A percentile compares a stretch with the other conserved stretches of the same genome.
Evolutionary conservation across 37 sponge, comb jelly and placozoan species (phyloP).

Genomic region (Ephydatia muelleri): DNA sequence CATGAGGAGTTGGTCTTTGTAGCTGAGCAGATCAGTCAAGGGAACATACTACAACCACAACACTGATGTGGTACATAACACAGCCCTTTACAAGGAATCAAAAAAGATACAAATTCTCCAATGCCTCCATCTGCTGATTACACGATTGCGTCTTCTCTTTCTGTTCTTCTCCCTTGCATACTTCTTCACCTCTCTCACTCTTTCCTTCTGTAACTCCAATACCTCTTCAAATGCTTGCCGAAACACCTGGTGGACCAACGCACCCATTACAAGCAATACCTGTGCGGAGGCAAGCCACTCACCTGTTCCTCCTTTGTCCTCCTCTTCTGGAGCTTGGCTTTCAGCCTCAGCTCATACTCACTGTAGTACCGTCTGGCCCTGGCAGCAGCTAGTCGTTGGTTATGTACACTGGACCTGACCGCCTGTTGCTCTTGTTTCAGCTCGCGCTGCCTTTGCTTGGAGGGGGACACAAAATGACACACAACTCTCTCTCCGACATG

Average conservation of each 20-base stretch:
- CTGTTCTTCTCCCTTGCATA: constrained; percentile 58
- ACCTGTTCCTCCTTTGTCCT: constrained; percentile 72
- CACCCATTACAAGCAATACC: not conserved
- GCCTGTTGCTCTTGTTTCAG: not conserved
- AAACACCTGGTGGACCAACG: constrained; percentile 43
- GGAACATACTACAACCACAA: not conserved
- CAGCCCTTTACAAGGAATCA: not conserved
- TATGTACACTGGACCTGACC: constrained; percentile 8
- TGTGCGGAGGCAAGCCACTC: not conserved
- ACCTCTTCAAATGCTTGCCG: constrained; percentile 66
- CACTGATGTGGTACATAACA: not conserved
- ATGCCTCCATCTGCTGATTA: constrained; percentile 48
- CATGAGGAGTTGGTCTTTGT: constrained; percentile 68
- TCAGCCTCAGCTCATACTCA: constrained; percentile 70
- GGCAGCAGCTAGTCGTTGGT: constrained; percentile 27
- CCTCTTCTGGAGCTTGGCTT: constrained; percentile 58
- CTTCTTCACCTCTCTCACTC: constrained; percentile 55
- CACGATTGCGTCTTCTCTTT: constrained; percentile 14
- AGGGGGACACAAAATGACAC: not conserved
- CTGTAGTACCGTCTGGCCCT: constrained; percentile 60
- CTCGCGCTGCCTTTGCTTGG: constrained; percentile 28
- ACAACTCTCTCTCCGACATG: not conserved
- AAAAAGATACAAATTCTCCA: constrained; percentile 72
- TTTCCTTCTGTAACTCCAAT: constrained; percentile 62
- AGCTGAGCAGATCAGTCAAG: constrained; percentile 16